Base-by-base conservation (phyloP, 2,113 vertebrate species). In the Hypomesus transpacificus region DNA sequence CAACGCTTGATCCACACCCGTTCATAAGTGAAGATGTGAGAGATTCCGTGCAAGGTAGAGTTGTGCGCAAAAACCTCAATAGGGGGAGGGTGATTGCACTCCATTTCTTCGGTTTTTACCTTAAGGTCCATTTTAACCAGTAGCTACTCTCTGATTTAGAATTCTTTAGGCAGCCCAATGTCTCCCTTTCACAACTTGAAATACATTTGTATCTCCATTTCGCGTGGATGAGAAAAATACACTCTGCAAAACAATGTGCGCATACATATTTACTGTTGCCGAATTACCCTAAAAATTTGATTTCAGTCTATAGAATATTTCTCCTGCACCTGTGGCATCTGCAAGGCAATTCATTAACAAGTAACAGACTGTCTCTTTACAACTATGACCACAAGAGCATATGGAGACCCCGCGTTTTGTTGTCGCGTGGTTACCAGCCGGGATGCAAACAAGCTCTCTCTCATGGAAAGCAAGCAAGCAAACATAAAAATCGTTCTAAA, bases 1-100 rank as follows among this genome's bases (percentile, higher is more conserved):
- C 94, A 91, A 85, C 97, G 95, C 82, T 94, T 95, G 79, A 94
- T 80, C 62, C 94, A 95, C 58, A 95, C 88, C 58, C 95, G 94
- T 88, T 96, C 96, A 21, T 96, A 96, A 0, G 95, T 96, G 92
- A 99, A 98, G 91, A 99, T 98, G 91, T 99, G 97, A 8, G 96
- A 92, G 89, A 99, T 93, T 76, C 97, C 97, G 54, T 99, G 97
- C 73, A 99, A 92, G 3, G 96, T 98, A 74, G 96, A 98, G 83
- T 91, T 94, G 90, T 94, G 95, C 72, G 96, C 95, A 14, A 99
- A 99, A 88, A 95, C 95, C 92, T 98, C 94, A 74, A 99, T 85
- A 71, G 95, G 93, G 66, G 94, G 92, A 0, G 96, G 96, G 2
- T 93, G 94, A 66, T 91, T 89, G 1, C 92, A 87, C 86, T 94